Evolutionary conservation across 2,797 vertebrate species (phyloP), one percentile per base, ranked within the genome.

Genomic region (Coilia nasus): DNA sequence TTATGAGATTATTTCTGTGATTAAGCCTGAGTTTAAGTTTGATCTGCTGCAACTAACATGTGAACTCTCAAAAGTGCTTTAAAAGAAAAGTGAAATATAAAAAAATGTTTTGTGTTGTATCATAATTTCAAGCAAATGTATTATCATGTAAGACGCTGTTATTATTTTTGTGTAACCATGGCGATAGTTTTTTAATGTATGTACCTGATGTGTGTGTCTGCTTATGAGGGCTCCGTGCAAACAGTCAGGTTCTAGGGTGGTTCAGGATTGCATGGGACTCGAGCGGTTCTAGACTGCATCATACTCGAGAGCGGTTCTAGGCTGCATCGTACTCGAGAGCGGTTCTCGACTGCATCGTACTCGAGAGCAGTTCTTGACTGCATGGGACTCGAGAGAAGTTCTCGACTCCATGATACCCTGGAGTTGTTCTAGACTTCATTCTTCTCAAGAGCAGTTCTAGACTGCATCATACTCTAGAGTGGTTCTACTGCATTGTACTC

Each of bases 181-280:
- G 19, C 35, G 31, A 17, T 75, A 19, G 6, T 47, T 31, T 86
- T 83, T 86, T 83, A 57, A 31, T 12, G 17, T 75, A 54, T 82
- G 54, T 89, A 88, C 85, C 67, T 85, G 84, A 67, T 85, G 25
- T 59, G 31, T 84, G 44, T 23, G 35, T 35, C 28, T 90, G 82
- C 60, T 71, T 41, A 31, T 67, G 81, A 47, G 85, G 6, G 67
- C 44, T 75, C 67, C 25, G 56, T 25, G 23, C 80, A 67, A 56
- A 17, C 85, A 47, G 21, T 81, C 50, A 80, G 57, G 71, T 82
- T 54, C 50, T 54, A 54, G 50, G 14, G 9, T 54, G 35, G 12
- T 62, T 25, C 60, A 9, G 6, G 7, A 25, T 62, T 62, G 7
- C 21, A 15, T 62, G 21, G 10, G n/a, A 23, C 23, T 67, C 25